Percentiles rank a stretch among this genome's conserved stretches.
Evolutionary conservation across 2,797 vertebrate genomes (phyloP).

Genomic region (Varecia variegata): DNA sequence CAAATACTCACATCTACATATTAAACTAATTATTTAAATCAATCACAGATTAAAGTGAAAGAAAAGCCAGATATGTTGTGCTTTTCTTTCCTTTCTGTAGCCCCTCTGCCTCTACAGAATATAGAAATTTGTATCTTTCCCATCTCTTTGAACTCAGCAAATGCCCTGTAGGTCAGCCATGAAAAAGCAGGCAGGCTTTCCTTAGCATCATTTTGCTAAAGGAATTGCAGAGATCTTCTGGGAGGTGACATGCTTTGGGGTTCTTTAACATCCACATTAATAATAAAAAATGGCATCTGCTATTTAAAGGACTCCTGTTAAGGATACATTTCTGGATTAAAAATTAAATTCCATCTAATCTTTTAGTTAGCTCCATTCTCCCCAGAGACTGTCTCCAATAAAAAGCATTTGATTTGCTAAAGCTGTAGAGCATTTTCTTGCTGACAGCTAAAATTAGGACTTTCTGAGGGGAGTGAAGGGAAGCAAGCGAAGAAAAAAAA

Average conservation of each 20-base stretch:
- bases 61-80: not conserved
- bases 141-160: constrained; percentile 77
- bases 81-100: not conserved
- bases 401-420: constrained; percentile 78
- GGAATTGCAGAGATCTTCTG: constrained; percentile 69
- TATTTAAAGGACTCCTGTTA: constrained; percentile 79
- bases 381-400: constrained; percentile 74
- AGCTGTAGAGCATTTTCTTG: constrained; percentile 73
- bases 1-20: constrained; percentile 5
- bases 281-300: constrained; percentile 79
- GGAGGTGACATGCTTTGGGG: constrained; percentile 70
- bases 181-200: constrained; percentile 62
- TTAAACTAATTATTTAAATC: constrained; percentile 52
- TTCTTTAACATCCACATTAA: constrained; percentile 76
- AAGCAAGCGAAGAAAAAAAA: not conserved
- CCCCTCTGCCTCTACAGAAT: not conserved
- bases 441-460: constrained; percentile 66
- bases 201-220: constrained; percentile 67
- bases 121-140: constrained; percentile 29
- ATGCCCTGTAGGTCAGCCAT: constrained; percentile 63
- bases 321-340: constrained; percentile 78
- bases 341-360: constrained; percentile 82
- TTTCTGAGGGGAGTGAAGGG: constrained; percentile 62
- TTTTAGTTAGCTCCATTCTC: constrained; percentile 75
- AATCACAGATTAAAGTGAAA: not conserved